Base-by-base conservation (phyloP, 2,888 invertebrate genomes). In the Phortica okadai region DNA sequence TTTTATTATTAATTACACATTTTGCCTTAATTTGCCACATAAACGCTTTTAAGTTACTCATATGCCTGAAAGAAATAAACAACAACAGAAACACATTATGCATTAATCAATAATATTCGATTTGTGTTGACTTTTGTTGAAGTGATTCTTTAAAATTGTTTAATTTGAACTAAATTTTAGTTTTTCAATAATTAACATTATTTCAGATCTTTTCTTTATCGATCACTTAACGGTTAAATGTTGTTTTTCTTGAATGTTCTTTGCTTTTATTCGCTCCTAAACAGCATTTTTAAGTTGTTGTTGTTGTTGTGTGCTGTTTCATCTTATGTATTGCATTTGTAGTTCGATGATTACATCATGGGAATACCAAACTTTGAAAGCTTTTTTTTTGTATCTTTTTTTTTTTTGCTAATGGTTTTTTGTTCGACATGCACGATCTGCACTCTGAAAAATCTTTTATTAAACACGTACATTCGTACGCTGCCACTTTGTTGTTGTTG, bases 321-420 rank as follows among this genome's bases (percentile, higher is more conserved):
- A 50, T 8, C 5, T 50, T 14, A 3, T 1, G 14, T 14, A 6
- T 50, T 50, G 50, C 50, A 50, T 14, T 70, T 50, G 70, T 50
- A 54, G 21, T 70, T 25, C 11, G 41, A 6, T 25, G 70, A 72
- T 72, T 72, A 72, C 70, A 72, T 72, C 70, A 72, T 72, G 70
- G 70, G 56, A 72, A 54, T 45, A 25, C 54, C 69, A 25, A 70
- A 70, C 69, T 70, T 70, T 50, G 16, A 70, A 72, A 72, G 70
- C 70, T 44, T n/a, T 69, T 10, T 72, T 70, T 62, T 50, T 45
- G n/a, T 42, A 10, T 69, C n/a, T 33, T 41, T 66, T 10, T 10
- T 10, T 10, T 70, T 21, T 16, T 66, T 41, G 14, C 7, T 66
- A 8, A 6, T 33, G 33, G 54, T 54, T 54, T 54, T 56, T 14